phyloP scores from a whole-genome alignment of 2,797 vertebrate species.

The Lophotriccus pileatus region DNA sequence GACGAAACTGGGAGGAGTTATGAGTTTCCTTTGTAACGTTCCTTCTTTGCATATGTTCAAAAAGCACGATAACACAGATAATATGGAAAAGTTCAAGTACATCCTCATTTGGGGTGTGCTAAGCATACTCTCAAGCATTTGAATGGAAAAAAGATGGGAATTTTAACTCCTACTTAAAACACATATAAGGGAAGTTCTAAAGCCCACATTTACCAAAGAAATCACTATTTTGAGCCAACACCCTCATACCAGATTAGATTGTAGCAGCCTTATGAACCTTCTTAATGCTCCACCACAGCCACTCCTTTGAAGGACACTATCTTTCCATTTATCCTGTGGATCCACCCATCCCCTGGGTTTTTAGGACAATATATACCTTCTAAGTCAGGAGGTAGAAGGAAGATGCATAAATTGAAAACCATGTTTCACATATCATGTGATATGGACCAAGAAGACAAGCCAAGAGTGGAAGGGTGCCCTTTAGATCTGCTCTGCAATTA shows the following conservation, averaged over 20 bases:
- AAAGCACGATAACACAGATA: not conserved
- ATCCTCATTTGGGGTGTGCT: rapidly evolving
- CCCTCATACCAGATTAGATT: not conserved
- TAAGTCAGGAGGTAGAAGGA: not conserved
- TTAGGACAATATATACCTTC: not conserved
- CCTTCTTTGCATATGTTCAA: rapidly evolving
- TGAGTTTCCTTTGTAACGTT: not conserved
- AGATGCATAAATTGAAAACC: not conserved
- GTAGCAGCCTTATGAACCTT: not conserved
- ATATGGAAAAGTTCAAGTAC: not conserved
- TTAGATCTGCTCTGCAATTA: not conserved
- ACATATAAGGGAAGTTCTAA: not conserved
- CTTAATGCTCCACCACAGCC: not conserved
- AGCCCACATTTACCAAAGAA: not conserved
- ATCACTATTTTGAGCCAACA: not conserved
- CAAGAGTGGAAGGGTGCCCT: not conserved
- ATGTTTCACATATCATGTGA: rapidly evolving
- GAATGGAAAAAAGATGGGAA: not conserved
- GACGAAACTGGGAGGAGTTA: not conserved
- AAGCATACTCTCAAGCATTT: not conserved
- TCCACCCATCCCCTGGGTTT: not conserved
- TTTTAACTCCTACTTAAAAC: rapidly evolving
- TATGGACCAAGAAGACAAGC: not conserved
- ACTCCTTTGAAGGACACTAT: not conserved
- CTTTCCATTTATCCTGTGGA: not conserved